Conservation (phyloP, 2,888 invertebrate species). For the Papilio elwesi region DNA sequence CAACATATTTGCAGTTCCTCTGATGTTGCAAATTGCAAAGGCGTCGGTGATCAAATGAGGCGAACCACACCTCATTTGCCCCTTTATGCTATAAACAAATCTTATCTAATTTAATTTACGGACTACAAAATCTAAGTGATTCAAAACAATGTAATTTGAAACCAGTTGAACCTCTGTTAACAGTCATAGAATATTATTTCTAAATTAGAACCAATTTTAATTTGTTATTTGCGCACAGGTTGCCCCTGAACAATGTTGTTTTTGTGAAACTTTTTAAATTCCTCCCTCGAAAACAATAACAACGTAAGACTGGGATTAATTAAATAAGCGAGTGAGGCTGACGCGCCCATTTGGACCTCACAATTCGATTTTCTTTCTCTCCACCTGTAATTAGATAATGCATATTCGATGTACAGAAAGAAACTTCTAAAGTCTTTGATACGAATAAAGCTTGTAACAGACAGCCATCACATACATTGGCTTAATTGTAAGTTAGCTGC, state of each 20-base stretch:
- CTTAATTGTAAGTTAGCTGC: too few species aligned
- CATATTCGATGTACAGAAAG: not conserved
- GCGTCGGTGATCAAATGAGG: too few species aligned
- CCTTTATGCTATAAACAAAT: too few species aligned
- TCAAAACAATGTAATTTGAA: not conserved
- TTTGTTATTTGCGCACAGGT: slow-evolving; percentile 1
- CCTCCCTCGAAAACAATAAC: slow-evolving; percentile 23
- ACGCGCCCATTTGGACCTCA: slow-evolving; percentile 6
- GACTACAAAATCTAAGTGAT: too few species aligned
- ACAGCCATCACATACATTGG: not conserved
- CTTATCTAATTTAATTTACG: too few species aligned
- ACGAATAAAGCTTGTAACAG: not conserved
- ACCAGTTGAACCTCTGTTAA: not conserved
- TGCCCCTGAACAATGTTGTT: slow-evolving; percentile 6
- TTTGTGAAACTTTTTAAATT: slow-evolving; percentile 7
- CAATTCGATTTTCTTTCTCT: slow-evolving; percentile 34
- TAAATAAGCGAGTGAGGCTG: not conserved
- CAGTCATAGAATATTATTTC: not conserved
- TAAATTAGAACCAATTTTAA: slow-evolving; percentile 2
- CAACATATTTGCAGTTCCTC: too few species aligned
- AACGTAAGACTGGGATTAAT: slow-evolving; percentile 27
- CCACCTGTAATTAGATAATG: not conserved
- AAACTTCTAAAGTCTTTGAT: not conserved
- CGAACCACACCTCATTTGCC: too few species aligned
- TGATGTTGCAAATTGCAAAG: too few species aligned